These are phyloP conservation scores for Erpornis zantholeuca DNA, from an alignment of 2,113 vertebrate species.

Conservation along the genomic window DNA sequence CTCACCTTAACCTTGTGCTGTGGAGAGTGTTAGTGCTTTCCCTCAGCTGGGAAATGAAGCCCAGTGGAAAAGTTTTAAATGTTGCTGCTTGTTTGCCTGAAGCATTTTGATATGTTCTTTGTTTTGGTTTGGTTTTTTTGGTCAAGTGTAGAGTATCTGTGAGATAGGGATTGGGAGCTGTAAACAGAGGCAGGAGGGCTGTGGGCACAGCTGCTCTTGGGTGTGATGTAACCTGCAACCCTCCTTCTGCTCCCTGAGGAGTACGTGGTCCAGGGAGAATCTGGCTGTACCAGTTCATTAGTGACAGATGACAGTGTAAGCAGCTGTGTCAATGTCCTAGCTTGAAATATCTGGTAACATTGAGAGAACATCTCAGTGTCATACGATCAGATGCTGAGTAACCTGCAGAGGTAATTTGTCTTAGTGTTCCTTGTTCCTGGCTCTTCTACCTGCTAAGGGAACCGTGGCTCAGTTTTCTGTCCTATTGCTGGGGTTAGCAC, in stretches of 20 bases:
- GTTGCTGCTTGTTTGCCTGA: background rate
- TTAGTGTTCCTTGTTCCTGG: background rate
- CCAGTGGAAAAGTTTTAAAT: background rate
- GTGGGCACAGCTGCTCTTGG: background rate
- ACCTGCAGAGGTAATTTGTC: slow-evolving; percentile 8
- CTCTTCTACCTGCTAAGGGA: background rate
- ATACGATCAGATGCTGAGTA: slow-evolving; percentile 38
- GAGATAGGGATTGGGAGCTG: background rate
- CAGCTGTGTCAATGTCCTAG: background rate
- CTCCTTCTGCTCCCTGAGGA: background rate
- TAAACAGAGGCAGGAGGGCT: background rate
- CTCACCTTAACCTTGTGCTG: background rate
- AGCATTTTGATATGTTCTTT: background rate
- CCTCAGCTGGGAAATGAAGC: background rate
- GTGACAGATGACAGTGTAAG: slow-evolving; percentile 18
- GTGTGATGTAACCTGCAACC: background rate
- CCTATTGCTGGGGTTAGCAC: background rate
- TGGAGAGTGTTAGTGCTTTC: background rate
- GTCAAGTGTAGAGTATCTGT: background rate
- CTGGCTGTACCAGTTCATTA: background rate
- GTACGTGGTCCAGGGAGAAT: background rate
- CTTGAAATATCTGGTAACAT: slow-evolving; percentile 47
- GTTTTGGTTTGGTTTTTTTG: background rate
- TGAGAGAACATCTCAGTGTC: background rate
- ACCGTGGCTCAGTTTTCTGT: background rate